phyloP scores from a whole-genome alignment of 2,113 vertebrate species.

The Erythrolamprus reginae region DNA sequence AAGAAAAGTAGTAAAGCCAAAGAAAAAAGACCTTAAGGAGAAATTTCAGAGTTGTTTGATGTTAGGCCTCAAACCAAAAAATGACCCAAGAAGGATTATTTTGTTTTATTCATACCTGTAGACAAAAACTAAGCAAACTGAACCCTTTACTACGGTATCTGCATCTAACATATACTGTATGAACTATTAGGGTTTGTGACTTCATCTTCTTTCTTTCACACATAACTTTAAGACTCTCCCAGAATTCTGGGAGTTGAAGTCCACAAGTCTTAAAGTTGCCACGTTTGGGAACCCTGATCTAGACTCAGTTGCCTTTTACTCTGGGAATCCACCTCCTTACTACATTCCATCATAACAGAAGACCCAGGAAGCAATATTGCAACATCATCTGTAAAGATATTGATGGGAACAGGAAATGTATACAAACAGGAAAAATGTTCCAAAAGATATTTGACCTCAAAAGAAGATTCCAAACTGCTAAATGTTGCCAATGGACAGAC shows the following conservation, averaged over 20 bases:
- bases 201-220: not conserved
- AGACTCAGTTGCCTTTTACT: not conserved
- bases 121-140: not conserved
- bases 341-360: not conserved
- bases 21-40: not conserved
- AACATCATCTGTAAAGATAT: not conserved
- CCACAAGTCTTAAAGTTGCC: no score
- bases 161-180: not conserved
- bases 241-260: no score
- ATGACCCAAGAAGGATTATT: not conserved
- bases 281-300: no score
- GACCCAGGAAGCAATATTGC: not conserved
- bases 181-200: not conserved
- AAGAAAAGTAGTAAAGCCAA: not conserved
- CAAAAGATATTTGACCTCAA: not conserved
- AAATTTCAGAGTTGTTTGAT: not conserved
- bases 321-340: not conserved
- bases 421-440: not conserved
- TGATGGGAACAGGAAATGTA: not conserved
- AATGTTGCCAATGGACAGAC: not conserved
- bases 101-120: not conserved
- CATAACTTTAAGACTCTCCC: not conserved
- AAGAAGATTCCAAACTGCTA: not conserved
- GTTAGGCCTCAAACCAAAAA: not conserved
- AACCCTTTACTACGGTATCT: not conserved